Evolutionary conservation across 2,797 vertebrate genomes (phyloP), one percentile per base, ranked within the genome.

Genomic region (Megaceryle alcyon): DNA sequence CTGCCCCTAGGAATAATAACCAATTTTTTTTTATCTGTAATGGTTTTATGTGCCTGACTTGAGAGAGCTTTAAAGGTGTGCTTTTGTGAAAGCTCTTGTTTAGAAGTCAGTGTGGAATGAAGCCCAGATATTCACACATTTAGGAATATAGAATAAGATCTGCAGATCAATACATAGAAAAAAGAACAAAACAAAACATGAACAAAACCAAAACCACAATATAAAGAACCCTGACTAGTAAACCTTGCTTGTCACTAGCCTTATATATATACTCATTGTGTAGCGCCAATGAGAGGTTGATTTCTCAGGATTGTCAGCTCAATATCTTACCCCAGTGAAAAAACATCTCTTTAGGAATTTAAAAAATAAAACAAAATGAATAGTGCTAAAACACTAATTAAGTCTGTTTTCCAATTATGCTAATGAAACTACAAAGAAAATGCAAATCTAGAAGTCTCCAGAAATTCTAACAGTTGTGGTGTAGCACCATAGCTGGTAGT

Each of bases 391-490:
- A 92, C 95, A 95, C 87, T 97, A 97, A 97, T 97, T 96, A 97
- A 90, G 87, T 82, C 94, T 97, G 93, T 90, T 97, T 97, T 96
- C 43, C 66, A 97, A 96, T 97, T 97, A 97, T 96, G 95, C 76
- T 96, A 97, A 97, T 96, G 82, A 91, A 97, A 97, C 89, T 97
- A 97, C 96, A 97, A 97, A 97, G 97, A 91, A 96, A 95, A 97
- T 97, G 96, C 95, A 97, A 97, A 97, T 97, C 68, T 86, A 92
- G 91, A 97, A 90, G 73, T 92, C 96, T 97, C 93, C 84, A 97
- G 96, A 97, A 97, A 97, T 96, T 88, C 93, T 94, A 94, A 82
- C 57, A 31, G 46, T 96, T 96, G 89, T 95, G 91, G 92, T 83
- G 28, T 54, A 95, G 49, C 82, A 95, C 94, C 94, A 96, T 88